Percentiles rank a stretch among this genome's conserved stretches.
Conservation (phyloP, 2,888 invertebrate genomes). For the Phortica okadai region DNA sequence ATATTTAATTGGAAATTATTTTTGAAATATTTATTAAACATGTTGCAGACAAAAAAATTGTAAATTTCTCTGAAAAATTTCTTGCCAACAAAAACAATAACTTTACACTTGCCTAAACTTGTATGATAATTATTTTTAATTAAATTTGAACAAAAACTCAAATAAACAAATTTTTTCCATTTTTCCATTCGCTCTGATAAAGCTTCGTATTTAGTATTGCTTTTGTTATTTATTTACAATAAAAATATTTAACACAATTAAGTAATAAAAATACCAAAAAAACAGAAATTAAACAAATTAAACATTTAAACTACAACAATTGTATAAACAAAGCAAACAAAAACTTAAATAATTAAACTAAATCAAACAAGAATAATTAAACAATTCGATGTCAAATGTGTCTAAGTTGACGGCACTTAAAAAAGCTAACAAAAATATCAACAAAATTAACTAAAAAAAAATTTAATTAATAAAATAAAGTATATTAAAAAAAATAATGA, state of each 20-base stretch:
- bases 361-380: neutral
- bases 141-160: too few relatives aligned
- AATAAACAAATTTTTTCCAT: too few relatives aligned
- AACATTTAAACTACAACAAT: neutral
- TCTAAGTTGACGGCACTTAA: conserved; percentile 1
- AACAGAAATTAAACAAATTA: neutral
- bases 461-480: neutral
- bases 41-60: too few relatives aligned
- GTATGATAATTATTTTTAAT: too few relatives aligned
- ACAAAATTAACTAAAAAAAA: conserved; percentile 2
- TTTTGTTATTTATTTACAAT: neutral
- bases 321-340: conserved; percentile 26
- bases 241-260: neutral
- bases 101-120: too few relatives aligned
- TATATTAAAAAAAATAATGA: neutral
- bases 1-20: too few relatives aligned
- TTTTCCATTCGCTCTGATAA: too few relatives aligned
- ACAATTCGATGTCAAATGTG: conserved; percentile 28
- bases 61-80: too few relatives aligned
- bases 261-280: conserved; percentile 5
- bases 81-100: too few relatives aligned
- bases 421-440: neutral
- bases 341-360: neutral
- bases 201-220: neutral
- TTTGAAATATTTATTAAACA: too few relatives aligned